Evolutionary conservation across 1,140 invertebrate species (phyloP), one percentile per base, ranked within the genome.

Genomic region (Neodiprion lecontei): DNA sequence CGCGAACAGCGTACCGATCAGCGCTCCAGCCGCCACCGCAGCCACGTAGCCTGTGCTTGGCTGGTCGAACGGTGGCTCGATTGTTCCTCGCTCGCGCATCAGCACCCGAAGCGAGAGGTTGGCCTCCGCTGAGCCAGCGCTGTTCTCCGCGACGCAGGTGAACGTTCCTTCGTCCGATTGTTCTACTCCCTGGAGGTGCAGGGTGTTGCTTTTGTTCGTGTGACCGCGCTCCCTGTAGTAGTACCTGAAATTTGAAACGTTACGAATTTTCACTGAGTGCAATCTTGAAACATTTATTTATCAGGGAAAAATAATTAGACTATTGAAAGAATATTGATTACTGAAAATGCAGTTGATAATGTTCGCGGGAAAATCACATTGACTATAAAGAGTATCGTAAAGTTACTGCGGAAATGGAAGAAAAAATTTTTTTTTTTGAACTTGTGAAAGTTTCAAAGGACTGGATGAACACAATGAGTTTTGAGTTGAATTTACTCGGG

Each of bases 111-210:
- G 90, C 0, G 95, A 95, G 73, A 95, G 94, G 81, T 96, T 96
- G 2, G 93, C 92, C 73, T 91, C 91, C 0, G 92, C 89, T 71
- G 88, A 91, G 14, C 96, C 96, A 0, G 95, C 96, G 7, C 92
- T 91, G 81, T 97, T 97, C 79, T 95, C 94, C 0, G 95, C 95
- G 1, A 93, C 87, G 82, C 95, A 97, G 0, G 92, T 91, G 81
- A 95, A 96, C 5, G 92, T 94, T 4, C 95, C 95, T 78, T 96
- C 95, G 53, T 88, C 82, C 17, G 77, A 12, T 3, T 76, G 65
- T n/a, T 87, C 83, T 1, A 80, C 79, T 0, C 82, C 78, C 69
- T 84, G 82, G 9, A 88, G 77, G 9, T 82, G 79, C 9, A 87
- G 76, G 1, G 79, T 81, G 70, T 79, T 86, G 47, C 83, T 87